These are phyloP conservation scores for Eudasyphora cyanicolor DNA, from an alignment of 2,888 invertebrate species.

Conservation along the genomic window DNA sequence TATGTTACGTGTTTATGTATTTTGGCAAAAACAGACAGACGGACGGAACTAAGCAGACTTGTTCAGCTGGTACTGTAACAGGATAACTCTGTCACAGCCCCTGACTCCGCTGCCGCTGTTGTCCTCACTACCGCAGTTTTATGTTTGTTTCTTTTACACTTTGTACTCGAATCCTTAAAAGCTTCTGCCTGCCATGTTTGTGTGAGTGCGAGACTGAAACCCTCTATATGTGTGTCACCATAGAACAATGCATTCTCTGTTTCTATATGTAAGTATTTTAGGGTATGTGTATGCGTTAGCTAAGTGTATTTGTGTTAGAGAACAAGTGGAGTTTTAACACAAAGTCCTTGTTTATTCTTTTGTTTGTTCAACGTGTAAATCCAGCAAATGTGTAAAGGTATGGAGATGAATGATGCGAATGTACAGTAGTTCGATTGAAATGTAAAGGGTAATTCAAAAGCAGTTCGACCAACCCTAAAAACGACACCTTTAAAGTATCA, in stretches of 20 bases:
- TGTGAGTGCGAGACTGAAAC: neutral
- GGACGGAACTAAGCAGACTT: slow-evolving; percentile 3
- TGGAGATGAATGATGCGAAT: slow-evolving; percentile 35
- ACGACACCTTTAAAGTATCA: too few relatives aligned
- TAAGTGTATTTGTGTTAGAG: slow-evolving; percentile 17
- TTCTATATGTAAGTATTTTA: neutral
- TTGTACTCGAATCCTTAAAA: slow-evolving; percentile 40
- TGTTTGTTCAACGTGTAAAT: slow-evolving; percentile 48
- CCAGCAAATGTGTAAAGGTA: slow-evolving; percentile 19
- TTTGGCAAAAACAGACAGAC: slow-evolving; percentile 49
- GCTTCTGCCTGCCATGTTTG: slow-evolving; percentile 4
- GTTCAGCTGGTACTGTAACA: slow-evolving; percentile 27
- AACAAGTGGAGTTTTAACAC: slow-evolving; percentile 30
- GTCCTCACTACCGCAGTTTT: slow-evolving; percentile 4
- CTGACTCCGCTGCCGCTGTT: neutral
- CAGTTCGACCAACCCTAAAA: too few relatives aligned
- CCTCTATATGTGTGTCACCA: neutral
- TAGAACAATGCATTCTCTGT: slow-evolving; percentile 12
- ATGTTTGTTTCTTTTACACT: slow-evolving; percentile 41
- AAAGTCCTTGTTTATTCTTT: slow-evolving; percentile 39
- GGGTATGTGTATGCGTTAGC: neutral
- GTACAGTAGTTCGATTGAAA: neutral
- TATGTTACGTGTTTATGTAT: slow-evolving; percentile 67
- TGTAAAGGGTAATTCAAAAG: too few relatives aligned
- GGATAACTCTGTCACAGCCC: neutral